Percentiles rank a stretch among this genome's conserved stretches.
Conservation (phyloP, 2,113 vertebrate genomes). For the Sinocyclocheilus rhinocerous region DNA sequence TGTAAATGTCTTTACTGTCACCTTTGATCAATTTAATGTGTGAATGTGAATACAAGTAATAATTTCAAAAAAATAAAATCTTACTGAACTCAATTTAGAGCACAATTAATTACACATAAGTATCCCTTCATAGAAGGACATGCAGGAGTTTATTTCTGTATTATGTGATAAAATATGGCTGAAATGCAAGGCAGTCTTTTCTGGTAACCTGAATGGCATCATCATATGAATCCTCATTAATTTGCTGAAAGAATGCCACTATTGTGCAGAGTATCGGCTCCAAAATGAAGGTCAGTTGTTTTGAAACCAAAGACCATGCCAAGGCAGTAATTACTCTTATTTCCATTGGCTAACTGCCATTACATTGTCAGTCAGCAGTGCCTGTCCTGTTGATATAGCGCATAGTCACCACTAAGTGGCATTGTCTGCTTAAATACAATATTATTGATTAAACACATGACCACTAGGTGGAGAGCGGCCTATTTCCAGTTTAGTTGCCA, state of each 20-base stretch:
- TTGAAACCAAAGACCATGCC: background rate
- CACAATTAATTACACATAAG: background rate
- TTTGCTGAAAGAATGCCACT: background rate
- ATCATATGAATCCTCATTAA: background rate
- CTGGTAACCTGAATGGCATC: background rate
- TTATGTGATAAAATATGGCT: background rate
- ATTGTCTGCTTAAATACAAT: background rate
- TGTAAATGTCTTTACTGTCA: background rate
- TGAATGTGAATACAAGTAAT: background rate
- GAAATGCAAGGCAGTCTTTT: background rate
- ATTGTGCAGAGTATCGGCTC: background rate
- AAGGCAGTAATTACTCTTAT: background rate
- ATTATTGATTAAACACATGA: background rate
- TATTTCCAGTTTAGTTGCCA: constrained; percentile 11
- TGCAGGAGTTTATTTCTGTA: background rate
- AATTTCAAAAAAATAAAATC: background rate
- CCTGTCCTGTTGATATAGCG: background rate
- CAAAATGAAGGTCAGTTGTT: background rate
- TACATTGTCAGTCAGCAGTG: background rate
- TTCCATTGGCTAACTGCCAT: background rate
- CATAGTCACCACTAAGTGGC: constrained; percentile 37
- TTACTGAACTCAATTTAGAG: background rate
- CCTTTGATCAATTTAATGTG: background rate
- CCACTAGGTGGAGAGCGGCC: constrained; percentile 42
- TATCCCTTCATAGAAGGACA: background rate